Evolutionary conservation across 2,888 invertebrate species (phyloP).

Genomic region (Drosophila cognata): DNA sequence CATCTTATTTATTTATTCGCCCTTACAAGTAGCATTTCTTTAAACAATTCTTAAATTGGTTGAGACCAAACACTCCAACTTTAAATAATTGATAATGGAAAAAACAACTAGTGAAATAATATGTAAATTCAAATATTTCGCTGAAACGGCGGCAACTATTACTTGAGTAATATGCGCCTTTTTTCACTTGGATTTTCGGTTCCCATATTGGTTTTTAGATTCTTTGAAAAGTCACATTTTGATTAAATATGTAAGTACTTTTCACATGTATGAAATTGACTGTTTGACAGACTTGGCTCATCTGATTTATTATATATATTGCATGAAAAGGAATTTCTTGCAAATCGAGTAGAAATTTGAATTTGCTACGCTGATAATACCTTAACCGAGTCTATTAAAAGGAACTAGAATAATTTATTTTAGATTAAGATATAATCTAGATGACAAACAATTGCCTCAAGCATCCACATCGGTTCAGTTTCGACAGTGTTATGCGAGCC

Average conservation of each 20-base stretch:
- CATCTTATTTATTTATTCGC: neutral
- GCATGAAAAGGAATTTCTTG: neutral
- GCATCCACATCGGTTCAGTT: neutral
- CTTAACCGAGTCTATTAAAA: neutral
- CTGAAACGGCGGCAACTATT: neutral
- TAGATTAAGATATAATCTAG: neutral
- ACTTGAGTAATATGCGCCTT: conserved; percentile 23
- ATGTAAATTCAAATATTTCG: no score
- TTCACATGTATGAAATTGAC: neutral
- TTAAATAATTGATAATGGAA: neutral
- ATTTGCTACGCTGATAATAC: neutral
- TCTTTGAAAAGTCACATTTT: conserved; percentile 1
- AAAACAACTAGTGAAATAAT: neutral
- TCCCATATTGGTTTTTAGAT: neutral
- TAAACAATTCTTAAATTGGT: neutral
- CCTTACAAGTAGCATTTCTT: neutral
- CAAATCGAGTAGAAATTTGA: neutral
- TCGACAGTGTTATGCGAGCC: neutral
- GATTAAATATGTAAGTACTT: no score
- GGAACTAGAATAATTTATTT: neutral
- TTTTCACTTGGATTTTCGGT: neutral
- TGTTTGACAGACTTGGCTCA: neutral
- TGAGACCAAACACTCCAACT: neutral
- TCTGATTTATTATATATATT: neutral
- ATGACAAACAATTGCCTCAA: neutral